Evolutionary conservation across 1,140 invertebrate species (phyloP), one percentile per base, ranked within the genome.

Genomic region (Atta colombica): DNA sequence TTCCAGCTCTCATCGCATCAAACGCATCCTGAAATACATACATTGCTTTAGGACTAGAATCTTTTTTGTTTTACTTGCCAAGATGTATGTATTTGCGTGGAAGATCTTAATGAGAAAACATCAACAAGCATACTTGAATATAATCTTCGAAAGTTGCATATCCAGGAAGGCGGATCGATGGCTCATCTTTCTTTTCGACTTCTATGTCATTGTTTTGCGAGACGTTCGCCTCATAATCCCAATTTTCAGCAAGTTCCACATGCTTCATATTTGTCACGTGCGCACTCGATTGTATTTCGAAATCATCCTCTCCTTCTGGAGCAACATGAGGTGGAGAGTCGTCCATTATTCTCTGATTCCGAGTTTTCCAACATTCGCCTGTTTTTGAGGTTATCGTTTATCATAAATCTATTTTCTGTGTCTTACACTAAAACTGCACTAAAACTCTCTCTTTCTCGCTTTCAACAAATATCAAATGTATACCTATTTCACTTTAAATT

Each of bases 1-100:
- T 97, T 0, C 96, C 97, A 92, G 96, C 95, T 85, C 97, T 96
- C n/a, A 97, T 93, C 21, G 91, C 90, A 84, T 95, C 93, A 91
- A 96, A 96, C 3, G 96, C 96, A 92, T 94, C 93, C 96, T 97
- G 77, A 84, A 96, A 95, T 28, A 60, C 1, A 55, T 21, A 3
- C 2, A 49, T 49, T 51, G 14, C 14, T 51, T 51, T 16, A 3
- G 3, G 3, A 51, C 14, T 51, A 51, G 12, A 51, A 51, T 14
- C 8, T 51, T 51, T 51, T 14, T 51, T 51, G 0, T 51, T 51
- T 51, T 49, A 49, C 3, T 51, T 51, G 49, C 49, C 39, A 45
- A 45, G 8, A 10, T 45, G 8, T 45, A 45, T 45, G 8, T 45
- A 45, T 45, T 10, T 45, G 7, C 39, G 39, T 45, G 8, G 8